These are phyloP conservation scores for Catharus bicknelli DNA, from an alignment of 2,113 vertebrate species.

Conservation along the genomic window DNA sequence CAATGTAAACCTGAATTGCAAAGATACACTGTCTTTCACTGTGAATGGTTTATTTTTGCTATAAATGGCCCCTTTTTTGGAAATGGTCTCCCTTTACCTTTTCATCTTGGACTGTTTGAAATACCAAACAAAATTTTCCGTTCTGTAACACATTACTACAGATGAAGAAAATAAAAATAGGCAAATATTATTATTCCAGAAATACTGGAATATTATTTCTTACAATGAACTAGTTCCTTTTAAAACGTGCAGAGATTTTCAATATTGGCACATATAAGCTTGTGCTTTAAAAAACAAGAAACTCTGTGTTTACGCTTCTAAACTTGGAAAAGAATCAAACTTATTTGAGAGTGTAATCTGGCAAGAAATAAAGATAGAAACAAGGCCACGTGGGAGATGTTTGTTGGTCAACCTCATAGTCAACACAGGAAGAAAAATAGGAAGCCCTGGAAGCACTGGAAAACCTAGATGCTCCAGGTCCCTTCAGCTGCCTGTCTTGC, in stretches of 20 bases:
- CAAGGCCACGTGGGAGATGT: neutral
- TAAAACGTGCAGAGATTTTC: neutral
- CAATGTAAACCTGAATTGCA: conserved; percentile 24
- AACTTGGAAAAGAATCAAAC: neutral
- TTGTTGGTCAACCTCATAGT: neutral
- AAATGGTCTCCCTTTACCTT: neutral
- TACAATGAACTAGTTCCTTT: neutral
- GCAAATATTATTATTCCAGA: neutral
- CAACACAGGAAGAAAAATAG: neutral
- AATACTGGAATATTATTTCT: neutral
- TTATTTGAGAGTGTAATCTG: neutral
- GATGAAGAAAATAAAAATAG: neutral
- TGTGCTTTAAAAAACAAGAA: neutral
- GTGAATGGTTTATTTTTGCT: conserved; percentile 3
- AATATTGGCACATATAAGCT: neutral
- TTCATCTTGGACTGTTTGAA: neutral
- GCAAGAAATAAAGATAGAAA: conserved; percentile 27
- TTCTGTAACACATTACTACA: neutral
- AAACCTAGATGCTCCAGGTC: neutral
- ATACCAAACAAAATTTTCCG: neutral
- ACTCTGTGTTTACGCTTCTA: neutral
- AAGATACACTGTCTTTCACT: neutral
- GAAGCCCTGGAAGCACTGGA: neutral
- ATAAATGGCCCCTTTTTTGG: conserved; percentile 29
- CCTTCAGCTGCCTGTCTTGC: neutral